Evolutionary conservation across 2,888 invertebrate species (phyloP).

Genomic region (Drosophila macrospina): DNA sequence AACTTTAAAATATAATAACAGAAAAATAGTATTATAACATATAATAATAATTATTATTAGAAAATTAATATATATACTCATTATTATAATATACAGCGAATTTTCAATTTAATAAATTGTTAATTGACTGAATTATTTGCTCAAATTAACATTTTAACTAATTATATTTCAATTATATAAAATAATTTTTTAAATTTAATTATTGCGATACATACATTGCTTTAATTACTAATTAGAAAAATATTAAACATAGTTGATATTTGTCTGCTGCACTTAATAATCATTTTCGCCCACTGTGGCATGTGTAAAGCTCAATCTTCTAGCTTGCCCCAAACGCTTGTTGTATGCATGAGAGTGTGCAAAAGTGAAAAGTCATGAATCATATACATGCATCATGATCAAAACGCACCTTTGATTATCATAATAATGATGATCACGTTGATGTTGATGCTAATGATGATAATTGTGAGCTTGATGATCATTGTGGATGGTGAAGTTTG

Average conservation of each 20-base stretch:
- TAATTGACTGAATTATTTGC: too few species aligned
- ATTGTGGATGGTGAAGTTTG: conserved; percentile 28
- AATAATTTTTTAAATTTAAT: too few species aligned
- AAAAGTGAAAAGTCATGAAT: conserved; percentile 82
- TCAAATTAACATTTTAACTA: too few species aligned
- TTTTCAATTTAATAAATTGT: too few species aligned
- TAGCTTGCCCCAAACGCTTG: conserved; percentile 44
- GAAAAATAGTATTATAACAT: too few species aligned
- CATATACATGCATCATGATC: conserved; percentile 69
- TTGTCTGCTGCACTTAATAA: not conserved
- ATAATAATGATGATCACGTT: conserved; percentile 41
- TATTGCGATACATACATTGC: too few species aligned
- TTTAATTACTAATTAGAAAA: not conserved
- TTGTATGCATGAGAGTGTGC: conserved; percentile 37
- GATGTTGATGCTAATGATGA: conserved; percentile 31
- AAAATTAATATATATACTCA: too few species aligned
- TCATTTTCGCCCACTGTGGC: conserved; percentile 34
- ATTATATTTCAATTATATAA: too few species aligned
- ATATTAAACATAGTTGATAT: not conserved
- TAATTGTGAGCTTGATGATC: conserved; percentile 12
- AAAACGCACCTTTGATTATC: conserved; percentile 60
- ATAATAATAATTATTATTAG: too few species aligned
- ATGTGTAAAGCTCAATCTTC: conserved; percentile 26
- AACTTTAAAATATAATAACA: too few species aligned
- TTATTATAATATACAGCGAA: too few species aligned